A percentile compares a stretch with the other conserved stretches of the same genome.
Evolutionary conservation across 2,888 invertebrate species (phyloP).

Genomic region (Dryococelus australis): DNA sequence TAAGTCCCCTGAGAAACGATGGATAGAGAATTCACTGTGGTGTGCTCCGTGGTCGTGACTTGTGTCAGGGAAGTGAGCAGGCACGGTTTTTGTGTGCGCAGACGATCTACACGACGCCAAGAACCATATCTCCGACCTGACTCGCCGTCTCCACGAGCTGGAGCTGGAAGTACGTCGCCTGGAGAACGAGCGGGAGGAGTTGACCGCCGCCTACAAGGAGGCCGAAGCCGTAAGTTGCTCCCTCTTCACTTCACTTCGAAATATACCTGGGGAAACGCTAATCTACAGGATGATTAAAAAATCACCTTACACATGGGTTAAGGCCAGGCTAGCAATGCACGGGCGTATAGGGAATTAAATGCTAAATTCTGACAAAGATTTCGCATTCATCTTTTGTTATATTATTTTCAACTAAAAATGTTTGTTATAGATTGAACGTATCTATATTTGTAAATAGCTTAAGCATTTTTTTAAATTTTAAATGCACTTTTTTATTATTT

Average conservation of each 20-base stretch:
- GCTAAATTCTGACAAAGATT: too few species aligned
- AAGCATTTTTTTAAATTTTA: too few species aligned
- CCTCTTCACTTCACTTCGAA: too few species aligned
- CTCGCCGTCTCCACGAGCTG: slow-evolving; percentile 96
- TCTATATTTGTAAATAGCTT: too few species aligned
- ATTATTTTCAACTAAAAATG: too few species aligned
- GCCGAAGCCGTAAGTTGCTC: slow-evolving; percentile 89
- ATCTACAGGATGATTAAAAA: background rate
- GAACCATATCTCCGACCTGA: slow-evolving; percentile 92
- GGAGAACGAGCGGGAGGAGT: slow-evolving; percentile 99
- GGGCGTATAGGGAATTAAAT: too few species aligned
- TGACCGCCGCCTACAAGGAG: slow-evolving; percentile 97
- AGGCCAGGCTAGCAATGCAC: too few species aligned
- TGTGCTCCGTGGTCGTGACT: background rate
- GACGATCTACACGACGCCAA: slow-evolving; percentile 97
- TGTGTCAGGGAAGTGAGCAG: background rate
- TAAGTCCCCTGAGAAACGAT: too few species aligned
- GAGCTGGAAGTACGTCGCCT: slow-evolving; percentile 96
- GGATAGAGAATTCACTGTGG: background rate
- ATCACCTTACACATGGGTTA: too few species aligned
- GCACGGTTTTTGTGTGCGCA: slow-evolving; percentile 55
- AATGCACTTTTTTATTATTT: too few species aligned
- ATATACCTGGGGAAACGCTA: background rate
- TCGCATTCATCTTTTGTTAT: too few species aligned
- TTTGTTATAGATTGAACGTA: too few species aligned